phyloP scores from a whole-genome alignment of 2,797 vertebrate species.

The Arctocebus calabarensis region DNA sequence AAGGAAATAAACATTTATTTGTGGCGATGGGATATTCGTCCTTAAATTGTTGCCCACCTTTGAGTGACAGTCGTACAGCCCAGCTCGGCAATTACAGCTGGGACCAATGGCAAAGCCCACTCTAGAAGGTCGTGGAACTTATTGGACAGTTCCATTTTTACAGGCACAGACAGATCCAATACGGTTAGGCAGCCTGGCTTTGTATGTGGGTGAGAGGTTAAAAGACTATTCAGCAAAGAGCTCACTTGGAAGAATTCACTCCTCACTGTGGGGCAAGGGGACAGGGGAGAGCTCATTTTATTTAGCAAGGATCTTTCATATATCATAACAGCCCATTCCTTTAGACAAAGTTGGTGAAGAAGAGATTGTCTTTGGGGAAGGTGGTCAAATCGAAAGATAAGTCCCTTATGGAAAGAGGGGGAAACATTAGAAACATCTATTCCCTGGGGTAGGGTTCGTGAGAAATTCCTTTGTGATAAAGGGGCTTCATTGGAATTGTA shows the following conservation, averaged over 20 bases:
- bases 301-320: neutral
- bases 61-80: neutral
- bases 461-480: slow-evolving; percentile 33
- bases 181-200: neutral
- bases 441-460: neutral
- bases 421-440: neutral
- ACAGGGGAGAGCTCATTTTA: neutral
- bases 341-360: neutral
- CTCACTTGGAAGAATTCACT: neutral
- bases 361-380: neutral
- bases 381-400: neutral
- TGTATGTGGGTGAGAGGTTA: neutral
- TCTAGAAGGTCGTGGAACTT: neutral
- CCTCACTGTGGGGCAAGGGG: neutral
- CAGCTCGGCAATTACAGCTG: neutral
- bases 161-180: neutral
- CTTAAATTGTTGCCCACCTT: neutral
- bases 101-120: neutral
- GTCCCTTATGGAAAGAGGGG: neutral
- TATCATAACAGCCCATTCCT: neutral
- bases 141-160: neutral
- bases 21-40: neutral
- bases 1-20: neutral
- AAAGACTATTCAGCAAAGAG: neutral
- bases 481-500: neutral